Percentiles rank a stretch among this genome's conserved stretches.
These are phyloP conservation scores for Castor canadensis DNA, from an alignment of 2,113 vertebrate species.

Conservation along the genomic window DNA sequence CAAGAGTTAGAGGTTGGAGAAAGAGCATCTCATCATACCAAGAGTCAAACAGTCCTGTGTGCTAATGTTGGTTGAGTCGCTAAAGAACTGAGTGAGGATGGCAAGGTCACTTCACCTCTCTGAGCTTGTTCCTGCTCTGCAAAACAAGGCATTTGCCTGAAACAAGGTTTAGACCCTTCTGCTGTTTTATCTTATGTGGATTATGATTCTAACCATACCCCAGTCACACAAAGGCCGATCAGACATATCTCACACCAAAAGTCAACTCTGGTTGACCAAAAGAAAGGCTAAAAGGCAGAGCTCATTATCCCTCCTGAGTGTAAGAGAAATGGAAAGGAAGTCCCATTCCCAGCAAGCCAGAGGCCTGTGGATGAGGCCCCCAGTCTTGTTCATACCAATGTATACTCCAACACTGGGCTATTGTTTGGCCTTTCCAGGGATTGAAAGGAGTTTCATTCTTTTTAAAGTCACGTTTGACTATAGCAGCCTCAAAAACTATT, in stretches of 20 bases:
- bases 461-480: neutral
- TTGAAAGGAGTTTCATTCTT: neutral
- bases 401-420: neutral
- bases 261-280: neutral
- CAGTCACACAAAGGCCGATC: neutral
- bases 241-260: neutral
- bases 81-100: neutral
- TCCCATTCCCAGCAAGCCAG: neutral
- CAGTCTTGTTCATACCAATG: neutral
- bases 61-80: neutral
- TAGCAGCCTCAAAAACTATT: neutral
- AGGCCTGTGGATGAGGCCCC: neutral
- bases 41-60: neutral
- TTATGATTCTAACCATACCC: neutral
- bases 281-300: neutral
- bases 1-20: too few species aligned
- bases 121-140: neutral
- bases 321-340: neutral
- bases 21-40: neutral
- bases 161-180: neutral
- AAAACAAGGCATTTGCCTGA: neutral
- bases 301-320: too few species aligned
- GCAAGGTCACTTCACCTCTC: neutral
- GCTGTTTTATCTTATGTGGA: neutral
- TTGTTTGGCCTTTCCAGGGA: neutral